A percentile compares a stretch with the other conserved stretches of the same genome.
These are phyloP conservation scores for Hyppa rectilinea DNA, from an alignment of 2,888 invertebrate species.

Conservation along the genomic window DNA sequence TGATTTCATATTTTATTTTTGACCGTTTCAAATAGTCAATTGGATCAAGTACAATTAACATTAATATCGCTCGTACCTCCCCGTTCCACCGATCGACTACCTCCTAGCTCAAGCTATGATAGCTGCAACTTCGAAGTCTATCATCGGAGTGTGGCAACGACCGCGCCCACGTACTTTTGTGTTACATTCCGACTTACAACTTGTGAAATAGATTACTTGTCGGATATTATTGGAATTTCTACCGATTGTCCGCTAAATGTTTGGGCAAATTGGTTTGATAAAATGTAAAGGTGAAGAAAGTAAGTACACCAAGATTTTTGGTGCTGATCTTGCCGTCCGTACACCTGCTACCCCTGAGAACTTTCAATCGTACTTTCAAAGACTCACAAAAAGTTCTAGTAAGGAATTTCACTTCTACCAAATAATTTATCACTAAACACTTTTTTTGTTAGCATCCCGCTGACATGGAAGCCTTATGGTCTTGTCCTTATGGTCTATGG, in stretches of 20 bases:
- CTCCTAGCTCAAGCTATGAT: not conserved
- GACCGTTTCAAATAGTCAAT: too few relatives aligned
- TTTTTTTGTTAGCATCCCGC: too few relatives aligned
- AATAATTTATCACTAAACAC: not conserved
- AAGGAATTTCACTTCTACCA: not conserved
- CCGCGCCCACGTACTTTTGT: constrained; percentile 60
- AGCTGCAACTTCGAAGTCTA: constrained; percentile 29
- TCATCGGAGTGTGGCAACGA: constrained; percentile 50
- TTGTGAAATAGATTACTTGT: constrained; percentile 60
- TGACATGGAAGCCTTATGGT: too few relatives aligned
- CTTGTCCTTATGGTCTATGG: too few relatives aligned
- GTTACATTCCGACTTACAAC: constrained; percentile 53
- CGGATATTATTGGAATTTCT: constrained; percentile 47
- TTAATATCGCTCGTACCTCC: not conserved
- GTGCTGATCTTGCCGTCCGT: not conserved
- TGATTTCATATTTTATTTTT: too few relatives aligned
- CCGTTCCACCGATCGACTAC: constrained; percentile 7
- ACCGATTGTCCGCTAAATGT: constrained; percentile 30
- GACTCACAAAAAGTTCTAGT: not conserved
- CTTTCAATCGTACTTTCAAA: not conserved
- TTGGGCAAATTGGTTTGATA: constrained; percentile 6
- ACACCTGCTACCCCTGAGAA: not conserved
- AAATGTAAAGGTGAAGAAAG: not conserved
- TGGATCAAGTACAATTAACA: not conserved
- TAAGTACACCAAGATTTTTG: not conserved